These are phyloP conservation scores for Idaea aversata DNA, from an alignment of 2,888 invertebrate genomes.

Conservation along the genomic window DNA sequence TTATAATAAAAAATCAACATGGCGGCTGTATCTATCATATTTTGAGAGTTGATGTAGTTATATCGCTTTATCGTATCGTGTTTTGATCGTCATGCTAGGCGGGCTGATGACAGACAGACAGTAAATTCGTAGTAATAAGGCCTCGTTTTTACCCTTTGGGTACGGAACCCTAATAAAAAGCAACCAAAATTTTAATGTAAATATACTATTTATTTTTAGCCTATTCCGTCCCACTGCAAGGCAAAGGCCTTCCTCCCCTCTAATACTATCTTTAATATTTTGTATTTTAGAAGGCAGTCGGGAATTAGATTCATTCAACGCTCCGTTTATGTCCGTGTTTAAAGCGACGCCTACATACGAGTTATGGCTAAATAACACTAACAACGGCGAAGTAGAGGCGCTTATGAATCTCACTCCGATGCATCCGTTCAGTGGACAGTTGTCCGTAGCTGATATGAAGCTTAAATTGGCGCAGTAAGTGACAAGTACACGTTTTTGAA, in stretches of 20 bases:
- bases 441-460: constrained; percentile 97
- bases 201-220: not conserved
- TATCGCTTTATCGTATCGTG: no score
- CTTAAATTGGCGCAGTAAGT: constrained; percentile 93
- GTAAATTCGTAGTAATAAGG: no score
- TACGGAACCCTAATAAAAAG: not conserved
- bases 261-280: not conserved
- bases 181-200: not conserved
- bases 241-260: no score
- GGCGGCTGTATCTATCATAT: no score
- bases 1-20: no score
- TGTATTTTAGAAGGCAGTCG: constrained; percentile 84
- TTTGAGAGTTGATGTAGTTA: no score
- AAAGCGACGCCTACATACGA: constrained; percentile 93
- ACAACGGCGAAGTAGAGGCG: constrained; percentile 81
- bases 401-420: constrained; percentile 87
- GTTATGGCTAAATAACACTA: constrained; percentile 86
- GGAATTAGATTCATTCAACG: constrained; percentile 93
- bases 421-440: constrained; percentile 96
- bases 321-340: constrained; percentile 90
- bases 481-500: not conserved
- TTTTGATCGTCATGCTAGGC: no score
- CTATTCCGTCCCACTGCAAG: no score
- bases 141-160: no score
- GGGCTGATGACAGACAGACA: no score